Base-by-base conservation (phyloP, 23 tunicate genomes). In the Ascidia mentula region DNA sequence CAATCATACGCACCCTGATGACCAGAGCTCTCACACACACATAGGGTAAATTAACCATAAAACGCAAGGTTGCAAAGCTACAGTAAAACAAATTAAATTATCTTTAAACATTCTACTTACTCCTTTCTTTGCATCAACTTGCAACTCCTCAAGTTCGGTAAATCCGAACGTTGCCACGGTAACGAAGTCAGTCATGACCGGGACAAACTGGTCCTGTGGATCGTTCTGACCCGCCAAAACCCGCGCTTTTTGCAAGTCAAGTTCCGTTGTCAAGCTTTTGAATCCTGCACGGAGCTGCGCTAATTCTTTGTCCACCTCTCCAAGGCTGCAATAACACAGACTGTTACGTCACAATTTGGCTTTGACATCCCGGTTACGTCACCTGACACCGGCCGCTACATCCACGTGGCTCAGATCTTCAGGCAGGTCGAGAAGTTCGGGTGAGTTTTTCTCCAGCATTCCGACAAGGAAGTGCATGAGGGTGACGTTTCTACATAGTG, bases 101-200 rank as follows among this genome's bases (percentile, higher is more conserved):
- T n/a, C n/a, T n/a, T n/a, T n/a, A n/a, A n/a, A n/a, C n/a, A n/a
- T n/a, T n/a, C n/a, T n/a, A n/a, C 65, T 53, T 28, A 91, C 98
- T 76, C 77, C 70, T 32, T 74, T 40, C 71, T 93, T 88, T 18
- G 98, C 86, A 22, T 69, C 81, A 0, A 46, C 75, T n/a, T 80
- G 38, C 38, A 74, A 6, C 60, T 93, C 98, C 22, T 93, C 93
- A 34, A 88, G 73, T 61, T 93, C 87, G 31, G 87, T 60, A 80
- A 93, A 93, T 18, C 84, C 75, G 34, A 93, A 74, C 1, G 84
- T 73, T 31, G 98, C 98, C 17, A 93, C 87, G 36, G 98, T 93
- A 26, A 84, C 93, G 46, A 93, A 93, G 77, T 93, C 98, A 31
- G 89, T 88, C 98, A 93, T 93, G 38, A 93, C 98, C 65, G 93